Percentiles rank a stretch among this genome's conserved stretches.
Evolutionary conservation across 2,113 vertebrate genomes (phyloP).

Genomic region (Lanius ludovicianus): DNA sequence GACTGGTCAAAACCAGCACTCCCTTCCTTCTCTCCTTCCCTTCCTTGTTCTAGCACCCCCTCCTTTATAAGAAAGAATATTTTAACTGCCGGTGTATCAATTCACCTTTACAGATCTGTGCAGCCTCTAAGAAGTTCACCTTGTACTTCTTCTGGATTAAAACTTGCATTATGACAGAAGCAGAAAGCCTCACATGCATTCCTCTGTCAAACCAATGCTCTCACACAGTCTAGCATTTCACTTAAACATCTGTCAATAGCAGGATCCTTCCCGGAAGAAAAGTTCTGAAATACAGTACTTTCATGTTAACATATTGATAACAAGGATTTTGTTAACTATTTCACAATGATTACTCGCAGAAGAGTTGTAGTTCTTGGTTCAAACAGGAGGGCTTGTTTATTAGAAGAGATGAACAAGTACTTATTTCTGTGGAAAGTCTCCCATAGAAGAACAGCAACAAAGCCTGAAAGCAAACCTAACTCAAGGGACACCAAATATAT

Average conservation of each 20-base stretch:
- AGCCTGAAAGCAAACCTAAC: not conserved
- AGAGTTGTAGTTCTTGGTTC: not conserved
- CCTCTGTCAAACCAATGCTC: not conserved
- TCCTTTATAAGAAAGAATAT: not conserved
- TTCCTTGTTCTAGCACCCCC: not conserved
- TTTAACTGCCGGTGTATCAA: not conserved
- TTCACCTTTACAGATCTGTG: not conserved
- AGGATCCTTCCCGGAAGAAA: not conserved
- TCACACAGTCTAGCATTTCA: not conserved
- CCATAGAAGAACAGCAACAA: not conserved
- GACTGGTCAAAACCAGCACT: not conserved
- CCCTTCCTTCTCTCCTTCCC: not conserved
- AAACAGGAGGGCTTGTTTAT: not conserved
- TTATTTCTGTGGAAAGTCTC: not conserved
- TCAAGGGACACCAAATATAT: not conserved
- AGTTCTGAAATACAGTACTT: not conserved
- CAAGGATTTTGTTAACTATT: rapidly evolving
- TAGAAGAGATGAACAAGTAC: not conserved
- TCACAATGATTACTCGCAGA: not conserved
- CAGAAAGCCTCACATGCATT: not conserved
- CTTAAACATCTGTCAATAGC: not conserved
- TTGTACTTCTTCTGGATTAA: not conserved
- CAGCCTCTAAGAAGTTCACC: not conserved
- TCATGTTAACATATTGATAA: not conserved
- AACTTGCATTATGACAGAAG: not conserved